A percentile compares a stretch with the other conserved stretches of the same genome.
Evolutionary conservation across 2,888 invertebrate genomes (phyloP).

Genomic region (Parnassius orleans): DNA sequence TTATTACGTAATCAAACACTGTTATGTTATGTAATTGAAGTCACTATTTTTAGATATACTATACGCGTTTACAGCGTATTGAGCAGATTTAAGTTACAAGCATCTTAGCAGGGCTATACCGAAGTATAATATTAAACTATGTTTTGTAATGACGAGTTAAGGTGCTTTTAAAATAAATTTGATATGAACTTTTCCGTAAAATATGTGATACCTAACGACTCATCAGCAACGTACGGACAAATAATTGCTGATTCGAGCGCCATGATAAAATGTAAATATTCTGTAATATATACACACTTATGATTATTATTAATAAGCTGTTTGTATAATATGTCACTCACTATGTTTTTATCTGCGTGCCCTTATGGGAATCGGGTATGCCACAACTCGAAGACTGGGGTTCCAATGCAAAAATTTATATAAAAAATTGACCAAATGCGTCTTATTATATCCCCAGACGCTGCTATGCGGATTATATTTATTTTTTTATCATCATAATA

Average conservation of each 20-base stretch:
- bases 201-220: conserved; percentile 53
- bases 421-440: too few relatives aligned
- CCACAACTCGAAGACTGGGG: conserved; percentile 30
- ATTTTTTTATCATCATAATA: too few relatives aligned
- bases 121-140: conserved; percentile 18
- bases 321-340: conserved; percentile 46
- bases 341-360: conserved; percentile 47
- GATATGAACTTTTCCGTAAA: conserved; percentile 40
- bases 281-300: conserved; percentile 61
- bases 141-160: conserved; percentile 29
- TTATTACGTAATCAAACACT: conserved; percentile 46
- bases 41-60: conserved; percentile 24
- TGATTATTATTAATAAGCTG: conserved; percentile 48
- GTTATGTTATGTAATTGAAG: conserved; percentile 32
- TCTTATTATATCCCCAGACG: too few relatives aligned
- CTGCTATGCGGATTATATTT: too few relatives aligned
- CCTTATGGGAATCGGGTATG: conserved; percentile 51
- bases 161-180: conserved; percentile 46
- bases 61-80: conserved; percentile 18
- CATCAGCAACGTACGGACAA: conserved; percentile 43
- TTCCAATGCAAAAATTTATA: too few relatives aligned
- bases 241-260: conserved; percentile 46
- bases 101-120: conserved; percentile 25
- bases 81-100: conserved; percentile 26
- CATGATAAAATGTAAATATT: conserved; percentile 60